Evolutionary conservation across 2,888 invertebrate genomes (phyloP).

Genomic region (Eurois occulta): DNA sequence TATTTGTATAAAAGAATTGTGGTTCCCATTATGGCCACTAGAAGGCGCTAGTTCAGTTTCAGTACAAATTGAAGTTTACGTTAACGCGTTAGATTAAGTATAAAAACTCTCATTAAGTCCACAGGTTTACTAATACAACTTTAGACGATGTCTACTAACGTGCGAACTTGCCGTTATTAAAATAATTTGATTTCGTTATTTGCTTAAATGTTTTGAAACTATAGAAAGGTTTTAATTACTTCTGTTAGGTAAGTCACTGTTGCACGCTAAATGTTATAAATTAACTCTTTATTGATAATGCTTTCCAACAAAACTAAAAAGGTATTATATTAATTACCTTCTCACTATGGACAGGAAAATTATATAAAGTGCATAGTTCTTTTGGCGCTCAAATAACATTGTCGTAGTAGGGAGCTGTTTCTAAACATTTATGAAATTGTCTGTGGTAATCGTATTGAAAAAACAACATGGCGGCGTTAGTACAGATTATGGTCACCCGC

Average conservation of each 20-base stretch:
- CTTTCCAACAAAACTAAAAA: not conserved
- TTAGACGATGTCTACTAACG: slow-evolving; percentile 38
- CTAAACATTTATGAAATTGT: not conserved
- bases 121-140: slow-evolving; percentile 29
- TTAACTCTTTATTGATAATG: slow-evolving; percentile 3
- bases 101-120: not conserved
- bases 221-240: slow-evolving; percentile 17
- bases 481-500: not conserved
- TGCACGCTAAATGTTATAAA: slow-evolving; percentile 1
- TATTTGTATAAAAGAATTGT: not conserved
- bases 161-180: slow-evolving; percentile 36
- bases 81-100: not conserved
- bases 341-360: not conserved
- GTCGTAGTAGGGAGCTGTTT: too few species aligned
- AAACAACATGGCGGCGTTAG: not conserved
- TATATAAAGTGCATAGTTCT: not conserved
- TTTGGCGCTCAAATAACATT: too few species aligned
- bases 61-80: not conserved
- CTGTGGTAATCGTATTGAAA: not conserved
- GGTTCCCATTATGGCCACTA: not conserved
- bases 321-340: not conserved
- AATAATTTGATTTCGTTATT: slow-evolving; percentile 23
- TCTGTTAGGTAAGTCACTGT: not conserved
- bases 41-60: not conserved
- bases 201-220: slow-evolving; percentile 15